Conservation (phyloP, 2,797 vertebrate genomes). For the Pygocentrus nattereri region DNA sequence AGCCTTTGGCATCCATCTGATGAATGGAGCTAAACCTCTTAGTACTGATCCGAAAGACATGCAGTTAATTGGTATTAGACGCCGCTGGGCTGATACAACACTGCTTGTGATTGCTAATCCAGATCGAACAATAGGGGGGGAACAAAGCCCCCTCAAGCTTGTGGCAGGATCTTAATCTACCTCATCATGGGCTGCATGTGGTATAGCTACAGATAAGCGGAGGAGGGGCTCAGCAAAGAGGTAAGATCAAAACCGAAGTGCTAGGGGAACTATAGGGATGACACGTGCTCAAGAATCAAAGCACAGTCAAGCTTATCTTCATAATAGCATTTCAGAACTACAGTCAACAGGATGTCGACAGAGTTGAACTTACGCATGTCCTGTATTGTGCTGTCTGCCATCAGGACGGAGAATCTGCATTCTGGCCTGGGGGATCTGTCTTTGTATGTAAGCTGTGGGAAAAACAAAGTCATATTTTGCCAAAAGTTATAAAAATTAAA, state of each 20-base stretch:
- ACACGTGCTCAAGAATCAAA: not conserved
- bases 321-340: not conserved
- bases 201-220: slow-evolving; percentile 34
- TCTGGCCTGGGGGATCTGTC: slow-evolving; percentile 31
- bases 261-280: not conserved
- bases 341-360: not conserved
- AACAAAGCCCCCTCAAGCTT: slow-evolving; percentile 46
- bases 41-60: slow-evolving; percentile 58
- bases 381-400: slow-evolving; percentile 15
- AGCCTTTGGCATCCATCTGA: slow-evolving; percentile 52
- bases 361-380: slow-evolving; percentile 46
- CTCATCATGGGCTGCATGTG: slow-evolving; percentile 36
- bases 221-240: too few species aligned
- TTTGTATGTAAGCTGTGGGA: slow-evolving; percentile 48
- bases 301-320: not conserved
- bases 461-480: not conserved
- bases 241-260: not conserved
- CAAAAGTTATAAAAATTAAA: not conserved
- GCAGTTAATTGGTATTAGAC: slow-evolving; percentile 57
- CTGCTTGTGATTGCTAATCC: slow-evolving; percentile 60
- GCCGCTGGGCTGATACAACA: slow-evolving; percentile 55
- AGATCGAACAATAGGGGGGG: slow-evolving; percentile 45
- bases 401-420: slow-evolving; percentile 25
- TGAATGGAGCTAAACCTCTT: slow-evolving; percentile 59
- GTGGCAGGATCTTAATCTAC: slow-evolving; percentile 50